Evolutionary conservation across 2,888 invertebrate species (phyloP), one percentile per base, ranked within the genome.

Genomic region (Cerastis leucographa): DNA sequence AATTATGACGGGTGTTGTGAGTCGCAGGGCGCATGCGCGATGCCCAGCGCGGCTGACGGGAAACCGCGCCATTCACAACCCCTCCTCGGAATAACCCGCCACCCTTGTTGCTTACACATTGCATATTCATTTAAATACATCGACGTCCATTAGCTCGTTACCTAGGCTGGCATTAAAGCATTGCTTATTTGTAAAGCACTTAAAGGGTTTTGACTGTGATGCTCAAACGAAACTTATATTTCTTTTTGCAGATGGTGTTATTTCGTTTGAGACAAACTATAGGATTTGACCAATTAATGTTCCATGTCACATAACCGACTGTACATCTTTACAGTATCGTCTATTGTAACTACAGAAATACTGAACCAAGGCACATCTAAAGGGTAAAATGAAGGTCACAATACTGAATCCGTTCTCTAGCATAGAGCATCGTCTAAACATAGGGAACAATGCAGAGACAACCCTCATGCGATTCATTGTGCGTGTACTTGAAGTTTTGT

Each of bases 81-180:
- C 90, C 87, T 88, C 85, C 85, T 87, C 80, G 80, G 76, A 78
- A 76, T 67, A 76, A 78, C 83, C 87, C 86, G 80, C 89, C 89
- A 80, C 85, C 86, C 88, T 83, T 83, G 81, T 87, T 80, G 84
- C 87, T 87, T 76, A 71, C 89, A 89, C 86, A 91, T 88, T 91
- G 90, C 91, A 90, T 91, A 92, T 92, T 91, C 88, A 91, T 91
- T 90, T 91, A 88, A 90, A 88, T 87, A 89, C 87, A 89, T 88
- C 85, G 83, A 81, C 83, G 80, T 85, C 85, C 90, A 89, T 89
- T 90, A 89, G 76, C 84, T 81, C 81, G 83, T 86, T 87, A 86
- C 85, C 85, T 76, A 81, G 75, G 65, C 75, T 72, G 74, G 76
- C 59, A 69, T 82, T 84, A 71, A 72, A 69, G 40, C 70, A 64